Conservation (phyloP, 1,140 invertebrate species). For the Hesperophylax magnus region DNA sequence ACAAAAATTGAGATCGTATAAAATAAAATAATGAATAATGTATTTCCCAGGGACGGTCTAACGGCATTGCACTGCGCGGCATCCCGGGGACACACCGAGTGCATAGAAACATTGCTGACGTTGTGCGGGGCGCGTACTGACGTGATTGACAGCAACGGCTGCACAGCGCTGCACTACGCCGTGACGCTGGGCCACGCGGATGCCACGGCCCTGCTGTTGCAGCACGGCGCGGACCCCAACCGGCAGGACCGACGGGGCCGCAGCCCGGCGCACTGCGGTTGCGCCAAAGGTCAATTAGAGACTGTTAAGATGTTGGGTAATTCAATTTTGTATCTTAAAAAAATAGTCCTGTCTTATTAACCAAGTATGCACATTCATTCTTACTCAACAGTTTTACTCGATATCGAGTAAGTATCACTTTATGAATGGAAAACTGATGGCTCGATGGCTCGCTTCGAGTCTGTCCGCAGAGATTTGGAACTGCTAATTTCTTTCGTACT, state of each 20-base stretch:
- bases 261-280: slow-evolving; percentile 87
- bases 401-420: too few species aligned
- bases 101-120: slow-evolving; percentile 91
- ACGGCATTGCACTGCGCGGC: slow-evolving; percentile 97
- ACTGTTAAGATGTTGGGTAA: slow-evolving; percentile 72
- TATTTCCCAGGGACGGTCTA: slow-evolving; percentile 77
- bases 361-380: too few species aligned
- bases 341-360: too few species aligned
- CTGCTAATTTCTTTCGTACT: too few species aligned
- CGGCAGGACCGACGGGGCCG: slow-evolving; percentile 93
- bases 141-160: slow-evolving; percentile 90
- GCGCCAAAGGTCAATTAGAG: slow-evolving; percentile 92
- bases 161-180: slow-evolving; percentile 96
- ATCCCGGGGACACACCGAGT: slow-evolving; percentile 93
- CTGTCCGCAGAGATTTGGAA: too few species aligned
- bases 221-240: slow-evolving; percentile 91
- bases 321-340: too few species aligned
- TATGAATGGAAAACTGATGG: too few species aligned
- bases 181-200: slow-evolving; percentile 96
- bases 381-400: too few species aligned
- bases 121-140: slow-evolving; percentile 91
- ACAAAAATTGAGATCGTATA: too few species aligned
- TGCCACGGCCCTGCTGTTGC: slow-evolving; percentile 89
- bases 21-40: not conserved
- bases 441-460: too few species aligned